These are phyloP conservation scores for Eudemis profundana DNA, from an alignment of 2,888 invertebrate genomes.

Conservation along the genomic window DNA sequence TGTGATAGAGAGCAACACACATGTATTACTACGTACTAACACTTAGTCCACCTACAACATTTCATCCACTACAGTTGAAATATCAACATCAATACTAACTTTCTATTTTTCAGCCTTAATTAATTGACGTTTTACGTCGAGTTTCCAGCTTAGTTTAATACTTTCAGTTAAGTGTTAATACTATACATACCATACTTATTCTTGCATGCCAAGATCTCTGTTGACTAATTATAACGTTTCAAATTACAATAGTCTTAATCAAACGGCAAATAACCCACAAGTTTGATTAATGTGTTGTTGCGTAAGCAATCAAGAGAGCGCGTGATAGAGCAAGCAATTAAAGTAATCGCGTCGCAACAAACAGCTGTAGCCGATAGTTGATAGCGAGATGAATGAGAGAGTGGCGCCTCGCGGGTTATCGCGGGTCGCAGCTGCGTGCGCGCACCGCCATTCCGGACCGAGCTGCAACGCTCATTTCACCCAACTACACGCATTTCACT, in stretches of 20 bases:
- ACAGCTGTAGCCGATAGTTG: slow-evolving; percentile 57
- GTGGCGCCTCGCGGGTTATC: slow-evolving; percentile 82
- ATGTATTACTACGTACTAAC: no score
- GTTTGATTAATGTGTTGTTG: slow-evolving; percentile 44
- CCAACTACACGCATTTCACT: not conserved
- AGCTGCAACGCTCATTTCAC: slow-evolving; percentile 12
- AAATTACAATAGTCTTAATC: slow-evolving; percentile 35
- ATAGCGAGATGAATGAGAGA: slow-evolving; percentile 47
- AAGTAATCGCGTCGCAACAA: slow-evolving; percentile 72
- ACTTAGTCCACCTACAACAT: no score
- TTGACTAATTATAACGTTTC: slow-evolving; percentile 22
- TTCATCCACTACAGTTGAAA: no score
- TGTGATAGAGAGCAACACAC: no score
- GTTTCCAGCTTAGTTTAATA: no score
- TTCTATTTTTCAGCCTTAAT: no score
- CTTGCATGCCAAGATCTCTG: not conserved
- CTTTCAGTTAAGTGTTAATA: no score
- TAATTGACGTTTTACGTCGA: no score
- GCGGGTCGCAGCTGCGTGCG: slow-evolving; percentile 60
- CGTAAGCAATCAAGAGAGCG: slow-evolving; percentile 60
- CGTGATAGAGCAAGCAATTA: slow-evolving; percentile 64
- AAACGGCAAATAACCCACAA: slow-evolving; percentile 39
- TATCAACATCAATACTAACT: no score
- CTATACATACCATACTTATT: not conserved
- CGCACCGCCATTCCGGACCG: slow-evolving; percentile 25